A percentile compares a stretch with the other conserved stretches of the same genome.
Conservation (phyloP, 2,797 vertebrate species). For the Trachurus trachurus region DNA sequence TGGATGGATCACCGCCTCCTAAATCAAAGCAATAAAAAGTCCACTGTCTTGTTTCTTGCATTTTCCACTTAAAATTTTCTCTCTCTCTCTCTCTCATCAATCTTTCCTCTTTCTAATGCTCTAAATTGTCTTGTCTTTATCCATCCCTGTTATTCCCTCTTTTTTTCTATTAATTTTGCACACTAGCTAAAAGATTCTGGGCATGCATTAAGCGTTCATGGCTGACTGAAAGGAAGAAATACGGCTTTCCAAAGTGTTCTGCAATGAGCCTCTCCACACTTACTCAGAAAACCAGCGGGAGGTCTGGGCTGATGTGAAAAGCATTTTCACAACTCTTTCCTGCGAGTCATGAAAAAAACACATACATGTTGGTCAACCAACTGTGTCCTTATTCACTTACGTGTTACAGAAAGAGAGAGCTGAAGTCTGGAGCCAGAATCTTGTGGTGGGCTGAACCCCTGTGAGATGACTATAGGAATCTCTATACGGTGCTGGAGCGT, state of each 20-base stretch:
- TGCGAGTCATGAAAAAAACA: conserved; percentile 45
- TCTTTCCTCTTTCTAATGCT: conserved; percentile 4
- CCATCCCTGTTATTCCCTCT: conserved; percentile 2
- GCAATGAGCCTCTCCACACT: conserved; percentile 72
- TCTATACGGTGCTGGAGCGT: background rate
- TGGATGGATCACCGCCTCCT: conserved; percentile 60
- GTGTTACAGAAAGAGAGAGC: conserved; percentile 26
- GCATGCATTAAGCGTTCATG: conserved; percentile 35
- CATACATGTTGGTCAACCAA: conserved; percentile 42
- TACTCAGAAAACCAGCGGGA: conserved; percentile 68
- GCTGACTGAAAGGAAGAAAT: conserved; percentile 56
- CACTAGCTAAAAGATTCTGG: conserved; percentile 41
- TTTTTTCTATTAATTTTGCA: conserved; percentile 30
- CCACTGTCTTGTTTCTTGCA: conserved; percentile 23
- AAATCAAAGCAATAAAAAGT: conserved; percentile 72
- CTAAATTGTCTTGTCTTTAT: conserved; percentile 33
- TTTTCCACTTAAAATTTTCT: conserved; percentile 45
- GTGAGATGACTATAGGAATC: background rate
- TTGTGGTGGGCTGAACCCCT: conserved; percentile 8
- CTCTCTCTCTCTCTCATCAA: background rate
- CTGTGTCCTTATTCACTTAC: conserved; percentile 51
- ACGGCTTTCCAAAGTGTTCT: conserved; percentile 66
- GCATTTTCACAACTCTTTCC: conserved; percentile 62
- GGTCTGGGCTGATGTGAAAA: conserved; percentile 47
- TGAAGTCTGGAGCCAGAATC: conserved; percentile 32